Evolutionary conservation across 1,140 invertebrate species (phyloP).

Genomic region (Brachystomella parvula): DNA sequence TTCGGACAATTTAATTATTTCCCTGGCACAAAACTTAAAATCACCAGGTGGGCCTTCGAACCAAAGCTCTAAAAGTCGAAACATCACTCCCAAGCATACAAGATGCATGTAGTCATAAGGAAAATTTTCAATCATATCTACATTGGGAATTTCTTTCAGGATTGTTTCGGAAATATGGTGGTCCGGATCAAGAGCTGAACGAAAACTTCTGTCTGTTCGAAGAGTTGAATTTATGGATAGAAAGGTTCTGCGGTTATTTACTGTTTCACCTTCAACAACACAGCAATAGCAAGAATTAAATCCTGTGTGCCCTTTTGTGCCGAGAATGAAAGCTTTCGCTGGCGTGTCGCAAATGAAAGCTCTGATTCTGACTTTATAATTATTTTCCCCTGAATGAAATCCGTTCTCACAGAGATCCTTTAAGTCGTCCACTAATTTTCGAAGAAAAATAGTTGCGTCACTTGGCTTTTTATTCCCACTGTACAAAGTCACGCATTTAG

Average conservation of each 20-base stretch:
- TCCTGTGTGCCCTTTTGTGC: conserved; percentile 38
- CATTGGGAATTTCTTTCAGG: not conserved
- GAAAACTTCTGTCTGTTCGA: not conserved
- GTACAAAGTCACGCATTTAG: conserved; percentile 13
- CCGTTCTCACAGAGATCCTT: conserved; percentile 18
- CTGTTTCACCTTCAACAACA: not conserved
- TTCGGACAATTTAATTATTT: conserved; percentile 15
- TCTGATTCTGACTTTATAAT: conserved; percentile 23
- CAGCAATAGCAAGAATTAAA: conserved; percentile 41
- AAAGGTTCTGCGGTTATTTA: not conserved
- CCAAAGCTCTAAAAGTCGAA: conserved; percentile 39
- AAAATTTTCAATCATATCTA: conserved; percentile 38
- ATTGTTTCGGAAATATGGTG: not conserved
- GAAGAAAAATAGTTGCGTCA: conserved; percentile 27
- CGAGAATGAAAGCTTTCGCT: conserved; percentile 39
- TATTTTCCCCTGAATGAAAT: conserved; percentile 19
- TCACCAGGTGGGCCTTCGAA: conserved; percentile 32
- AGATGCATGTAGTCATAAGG: conserved; percentile 42
- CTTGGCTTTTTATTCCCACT: conserved; percentile 19
- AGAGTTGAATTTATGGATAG: not conserved
- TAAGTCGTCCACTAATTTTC: conserved; percentile 36
- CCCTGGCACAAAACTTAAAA: not conserved
- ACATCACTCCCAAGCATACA: conserved; percentile 40
- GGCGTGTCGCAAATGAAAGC: conserved; percentile 41
- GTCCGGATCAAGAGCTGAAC: not conserved